Evolutionary conservation across 2,797 vertebrate species (phyloP).

Genomic region (Alauda arvensis): DNA sequence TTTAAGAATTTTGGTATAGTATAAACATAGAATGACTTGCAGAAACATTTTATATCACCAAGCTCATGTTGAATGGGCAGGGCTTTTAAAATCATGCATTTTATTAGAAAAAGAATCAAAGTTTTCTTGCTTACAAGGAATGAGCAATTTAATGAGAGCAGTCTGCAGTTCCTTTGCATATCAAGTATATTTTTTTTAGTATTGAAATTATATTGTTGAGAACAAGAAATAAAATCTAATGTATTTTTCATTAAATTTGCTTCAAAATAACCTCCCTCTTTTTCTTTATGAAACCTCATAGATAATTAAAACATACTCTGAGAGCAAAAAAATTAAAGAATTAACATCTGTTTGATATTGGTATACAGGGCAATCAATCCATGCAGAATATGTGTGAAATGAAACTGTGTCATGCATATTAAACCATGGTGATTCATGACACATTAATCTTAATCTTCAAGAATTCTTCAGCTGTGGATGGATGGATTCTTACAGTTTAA

Average conservation of each 20-base stretch:
- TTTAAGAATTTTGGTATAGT: not conserved
- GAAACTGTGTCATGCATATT: slow-evolving; percentile 18
- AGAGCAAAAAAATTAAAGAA: slow-evolving; percentile 4
- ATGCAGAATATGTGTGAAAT: slow-evolving; percentile 15
- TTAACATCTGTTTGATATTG: slow-evolving; percentile 37
- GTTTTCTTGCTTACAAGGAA: not conserved
- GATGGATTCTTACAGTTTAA: not conserved
- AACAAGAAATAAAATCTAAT: not conserved
- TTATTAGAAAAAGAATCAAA: not conserved
- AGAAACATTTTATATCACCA: not conserved
- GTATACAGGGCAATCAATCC: not conserved
- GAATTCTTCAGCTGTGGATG: not conserved
- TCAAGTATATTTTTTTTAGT: not conserved
- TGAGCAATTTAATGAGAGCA: not conserved
- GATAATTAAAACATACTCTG: slow-evolving; percentile 29
- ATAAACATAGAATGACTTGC: not conserved
- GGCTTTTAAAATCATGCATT: not conserved
- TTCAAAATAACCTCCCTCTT: not conserved
- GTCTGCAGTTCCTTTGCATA: not conserved
- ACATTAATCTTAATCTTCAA: not conserved
- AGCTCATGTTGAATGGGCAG: not conserved
- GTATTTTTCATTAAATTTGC: not conserved
- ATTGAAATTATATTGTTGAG: not conserved
- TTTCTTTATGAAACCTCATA: not conserved
- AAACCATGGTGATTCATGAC: not conserved